Base-by-base conservation (phyloP, 2,888 invertebrate species). In the Serrognathus titanus region DNA sequence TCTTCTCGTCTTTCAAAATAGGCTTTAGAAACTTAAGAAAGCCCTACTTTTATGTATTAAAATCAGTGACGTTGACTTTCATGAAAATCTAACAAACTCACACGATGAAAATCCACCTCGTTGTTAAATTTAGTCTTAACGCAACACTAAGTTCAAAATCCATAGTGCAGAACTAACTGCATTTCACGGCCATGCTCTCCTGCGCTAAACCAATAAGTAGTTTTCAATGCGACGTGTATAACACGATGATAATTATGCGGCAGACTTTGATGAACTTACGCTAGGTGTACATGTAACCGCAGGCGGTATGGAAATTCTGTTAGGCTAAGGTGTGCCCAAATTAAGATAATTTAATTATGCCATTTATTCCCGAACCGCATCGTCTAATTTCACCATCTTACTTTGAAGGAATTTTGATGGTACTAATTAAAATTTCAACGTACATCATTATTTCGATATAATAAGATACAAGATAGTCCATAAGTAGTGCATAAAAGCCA, bases 131-230 rank as follows among this genome's bases (percentile, higher is more conserved):
- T 31, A 31, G 39, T 10, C 20, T 11, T 43, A n/a, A 43, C 20
- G 43, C 43, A 43, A 43, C 43, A 43, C 5, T 43, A 54, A 54
- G 54, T 48, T 36, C 43, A 55, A 61, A 60, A 56, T 61, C 58
- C 57, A 48, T 51, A 57, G 57, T 60, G 65, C 63, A 63, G 63
- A 65, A 63, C 65, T 67, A 66, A 67, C 64, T 43, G 60, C 40
- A 61, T 67, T 65, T 63, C 63, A 66, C 58, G 53, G 63, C 57
- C 62, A 69, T 61, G 71, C 67, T 69, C 62, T 60, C 62, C 54
- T 70, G 67, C 61, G 63, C 70, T 71, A 71, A 71, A 70, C 68
- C 69, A 68, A 71, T 71, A 68, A 71, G 67, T 66, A 68, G 64
- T 70, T 67, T 69, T 66, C 68, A 66, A 68, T 70, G 68, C 63